A percentile compares a stretch with the other conserved stretches of the same genome.
These are phyloP conservation scores for Cryptoprocta ferox DNA, from an alignment of 2,797 vertebrate species.

Conservation along the genomic window DNA sequence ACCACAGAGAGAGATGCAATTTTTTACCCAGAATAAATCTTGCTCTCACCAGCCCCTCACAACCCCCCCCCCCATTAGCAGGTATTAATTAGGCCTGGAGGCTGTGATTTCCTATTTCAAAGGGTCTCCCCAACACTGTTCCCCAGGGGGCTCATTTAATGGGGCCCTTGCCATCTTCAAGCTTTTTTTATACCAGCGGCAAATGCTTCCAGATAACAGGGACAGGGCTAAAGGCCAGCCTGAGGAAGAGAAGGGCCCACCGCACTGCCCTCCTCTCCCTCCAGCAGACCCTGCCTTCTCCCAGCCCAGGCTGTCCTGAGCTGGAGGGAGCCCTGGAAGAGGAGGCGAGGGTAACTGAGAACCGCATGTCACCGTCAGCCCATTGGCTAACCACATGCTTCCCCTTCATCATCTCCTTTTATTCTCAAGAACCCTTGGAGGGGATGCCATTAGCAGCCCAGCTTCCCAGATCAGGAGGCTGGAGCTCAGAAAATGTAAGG, in stretches of 20 bases:
- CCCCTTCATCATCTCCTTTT: not conserved
- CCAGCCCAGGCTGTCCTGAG: not conserved
- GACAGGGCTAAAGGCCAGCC: not conserved
- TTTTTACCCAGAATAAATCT: constrained; percentile 57
- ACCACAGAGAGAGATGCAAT: constrained; percentile 40
- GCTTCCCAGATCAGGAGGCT: not conserved
- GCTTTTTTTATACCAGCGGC: not conserved
- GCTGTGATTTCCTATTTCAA: not conserved
- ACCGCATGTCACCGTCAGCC: not conserved
- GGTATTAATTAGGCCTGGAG: not conserved
- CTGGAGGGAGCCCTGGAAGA: not conserved
- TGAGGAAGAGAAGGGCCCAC: not conserved
- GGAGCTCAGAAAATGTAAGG: not conserved
- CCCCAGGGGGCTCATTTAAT: not conserved
- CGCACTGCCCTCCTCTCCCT: not conserved
- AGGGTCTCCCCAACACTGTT: not conserved
- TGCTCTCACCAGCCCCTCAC: not conserved
- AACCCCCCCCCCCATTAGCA: not conserved
- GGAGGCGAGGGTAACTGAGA: not conserved
- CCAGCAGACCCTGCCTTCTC: not conserved
- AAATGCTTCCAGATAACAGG: not conserved
- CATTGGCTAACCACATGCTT: not conserved
- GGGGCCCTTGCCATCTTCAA: not conserved
- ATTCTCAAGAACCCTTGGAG: not conserved
- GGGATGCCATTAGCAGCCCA: not conserved